A percentile compares a stretch with the other conserved stretches of the same genome.
These are phyloP conservation scores for Arion vulgaris DNA, from an alignment of 1,140 invertebrate genomes.

Conservation along the genomic window DNA sequence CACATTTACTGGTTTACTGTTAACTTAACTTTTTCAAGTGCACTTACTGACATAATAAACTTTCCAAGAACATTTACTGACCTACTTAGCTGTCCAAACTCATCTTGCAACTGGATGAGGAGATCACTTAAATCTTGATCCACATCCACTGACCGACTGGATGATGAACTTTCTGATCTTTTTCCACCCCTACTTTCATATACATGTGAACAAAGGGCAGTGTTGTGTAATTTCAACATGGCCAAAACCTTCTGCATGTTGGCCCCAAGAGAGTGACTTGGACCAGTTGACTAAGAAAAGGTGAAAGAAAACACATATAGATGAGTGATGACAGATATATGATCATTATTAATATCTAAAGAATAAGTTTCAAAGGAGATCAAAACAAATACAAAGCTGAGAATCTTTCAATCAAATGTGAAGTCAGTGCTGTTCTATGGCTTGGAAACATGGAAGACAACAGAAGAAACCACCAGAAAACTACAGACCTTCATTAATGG, in stretches of 20 bases:
- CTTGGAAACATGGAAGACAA: no score
- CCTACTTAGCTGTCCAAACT: slow-evolving; percentile 70
- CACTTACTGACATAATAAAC: no score
- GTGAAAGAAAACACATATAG: neutral
- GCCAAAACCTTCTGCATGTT: slow-evolving; percentile 71
- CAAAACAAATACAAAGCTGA: no score
- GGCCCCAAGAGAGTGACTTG: slow-evolving; percentile 70
- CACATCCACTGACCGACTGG: slow-evolving; percentile 34
- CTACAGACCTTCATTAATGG: no score
- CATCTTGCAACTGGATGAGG: slow-evolving; percentile 67
- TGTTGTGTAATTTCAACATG: slow-evolving; percentile 70
- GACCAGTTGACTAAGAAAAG: slow-evolving; percentile 61
- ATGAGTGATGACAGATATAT: no score
- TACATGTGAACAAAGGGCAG: slow-evolving; percentile 59
- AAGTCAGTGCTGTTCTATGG: no score
- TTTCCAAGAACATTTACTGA: slow-evolving; percentile 53
- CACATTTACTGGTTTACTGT: no score
- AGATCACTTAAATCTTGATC: slow-evolving; percentile 65
- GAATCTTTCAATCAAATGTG: no score
- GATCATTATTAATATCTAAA: no score
- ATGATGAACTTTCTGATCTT: slow-evolving; percentile 44
- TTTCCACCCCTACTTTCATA: neutral
- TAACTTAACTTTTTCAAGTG: no score
- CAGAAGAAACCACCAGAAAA: no score
- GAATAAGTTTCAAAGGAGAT: no score